Percentiles rank a stretch among this genome's conserved stretches.
Evolutionary conservation across 1,140 invertebrate genomes (phyloP).

Genomic region (Sinella curviseta): DNA sequence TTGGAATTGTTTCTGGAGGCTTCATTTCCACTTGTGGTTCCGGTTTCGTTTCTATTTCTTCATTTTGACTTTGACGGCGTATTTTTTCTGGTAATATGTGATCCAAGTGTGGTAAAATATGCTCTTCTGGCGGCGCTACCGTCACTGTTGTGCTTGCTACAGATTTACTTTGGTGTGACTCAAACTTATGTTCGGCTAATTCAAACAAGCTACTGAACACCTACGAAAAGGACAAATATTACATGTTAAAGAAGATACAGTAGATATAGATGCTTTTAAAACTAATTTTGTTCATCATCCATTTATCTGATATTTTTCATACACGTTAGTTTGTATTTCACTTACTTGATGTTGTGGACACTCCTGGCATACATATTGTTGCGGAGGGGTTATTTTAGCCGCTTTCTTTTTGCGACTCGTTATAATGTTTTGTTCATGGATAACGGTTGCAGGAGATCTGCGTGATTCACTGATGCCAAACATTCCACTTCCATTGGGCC

Average conservation of each 20-base stretch:
- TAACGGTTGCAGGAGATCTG: background rate
- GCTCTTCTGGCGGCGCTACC: background rate
- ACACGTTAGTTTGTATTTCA: background rate
- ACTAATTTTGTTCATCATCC: too few species aligned
- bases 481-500: background rate
- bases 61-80: background rate
- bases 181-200: slow-evolving; percentile 32
- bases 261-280: background rate
- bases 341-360: slow-evolving; percentile 27
- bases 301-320: background rate
- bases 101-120: background rate
- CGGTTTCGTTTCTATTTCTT: background rate
- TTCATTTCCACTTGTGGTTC: background rate
- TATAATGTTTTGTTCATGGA: background rate
- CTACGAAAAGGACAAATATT: slow-evolving; percentile 10
- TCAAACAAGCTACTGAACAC: slow-evolving; percentile 37
- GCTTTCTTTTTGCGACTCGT: background rate
- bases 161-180: slow-evolving; percentile 23
- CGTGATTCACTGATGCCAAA: background rate
- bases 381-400: slow-evolving; percentile 6
- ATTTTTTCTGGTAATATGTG: slow-evolving; percentile 14
- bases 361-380: slow-evolving; percentile 36
- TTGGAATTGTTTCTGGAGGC: background rate
- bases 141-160: background rate
- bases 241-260: background rate